Evolutionary conservation across 2,113 vertebrate species (phyloP).

Genomic region (Sminthopsis crassicaudata): DNA sequence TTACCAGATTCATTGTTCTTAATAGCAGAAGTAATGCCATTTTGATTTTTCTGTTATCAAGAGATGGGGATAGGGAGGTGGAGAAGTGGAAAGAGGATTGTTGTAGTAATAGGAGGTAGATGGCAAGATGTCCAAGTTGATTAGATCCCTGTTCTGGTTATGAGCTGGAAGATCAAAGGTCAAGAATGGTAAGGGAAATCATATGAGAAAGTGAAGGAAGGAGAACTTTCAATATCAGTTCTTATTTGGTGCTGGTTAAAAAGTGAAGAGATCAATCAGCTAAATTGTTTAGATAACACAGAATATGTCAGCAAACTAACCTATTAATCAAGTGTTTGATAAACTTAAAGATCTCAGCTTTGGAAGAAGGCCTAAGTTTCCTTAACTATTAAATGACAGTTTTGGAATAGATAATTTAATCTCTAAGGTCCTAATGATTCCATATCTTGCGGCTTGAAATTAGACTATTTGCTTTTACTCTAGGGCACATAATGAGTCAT

Average conservation of each 20-base stretch:
- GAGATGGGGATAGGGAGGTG: neutral
- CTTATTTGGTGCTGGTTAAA: neutral
- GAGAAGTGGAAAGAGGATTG: neutral
- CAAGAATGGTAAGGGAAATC: neutral
- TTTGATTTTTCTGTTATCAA: neutral
- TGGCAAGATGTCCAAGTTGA: neutral
- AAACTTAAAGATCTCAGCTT: neutral
- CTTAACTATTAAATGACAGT: neutral
- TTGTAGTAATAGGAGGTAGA: neutral
- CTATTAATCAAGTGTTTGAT: neutral
- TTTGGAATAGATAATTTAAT: neutral
- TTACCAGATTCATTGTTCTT: rapidly evolving
- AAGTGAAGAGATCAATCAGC: neutral
- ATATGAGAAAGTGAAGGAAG: neutral
- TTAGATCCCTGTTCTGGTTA: neutral
- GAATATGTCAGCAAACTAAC: neutral
- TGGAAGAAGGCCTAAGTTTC: neutral
- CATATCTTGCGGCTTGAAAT: slow-evolving; percentile 1
- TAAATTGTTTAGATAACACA: neutral
- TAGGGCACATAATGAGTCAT: neutral
- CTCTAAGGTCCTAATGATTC: neutral
- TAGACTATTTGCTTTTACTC: slow-evolving; percentile 8
- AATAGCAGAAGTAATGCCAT: neutral
- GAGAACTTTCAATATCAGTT: neutral
- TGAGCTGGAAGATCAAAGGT: neutral